Evolutionary conservation across 2,888 invertebrate species (phyloP).

Genomic region (Drosophila mimetica): DNA sequence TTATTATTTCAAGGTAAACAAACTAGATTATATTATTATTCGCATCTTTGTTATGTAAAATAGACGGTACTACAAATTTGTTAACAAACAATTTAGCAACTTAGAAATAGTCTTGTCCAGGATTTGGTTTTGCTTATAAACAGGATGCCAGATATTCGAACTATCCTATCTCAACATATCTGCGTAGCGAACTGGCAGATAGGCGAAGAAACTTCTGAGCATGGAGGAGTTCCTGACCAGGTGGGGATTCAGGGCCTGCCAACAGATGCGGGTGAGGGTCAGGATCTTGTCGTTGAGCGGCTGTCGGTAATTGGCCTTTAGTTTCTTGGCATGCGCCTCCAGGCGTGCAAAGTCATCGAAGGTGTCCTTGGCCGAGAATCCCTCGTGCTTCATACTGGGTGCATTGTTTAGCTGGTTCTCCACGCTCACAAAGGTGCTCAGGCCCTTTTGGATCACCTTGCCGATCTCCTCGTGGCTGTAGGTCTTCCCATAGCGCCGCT

Average conservation of each 20-base stretch:
- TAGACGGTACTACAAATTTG: not conserved
- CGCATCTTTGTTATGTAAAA: not conserved
- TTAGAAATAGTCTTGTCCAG: too few species aligned
- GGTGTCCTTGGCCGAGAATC: not conserved
- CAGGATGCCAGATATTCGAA: too few species aligned
- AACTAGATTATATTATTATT: not conserved
- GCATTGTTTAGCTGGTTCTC: not conserved
- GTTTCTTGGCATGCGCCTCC: not conserved
- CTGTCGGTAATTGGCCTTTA: constrained; percentile 1
- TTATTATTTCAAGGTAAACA: not conserved
- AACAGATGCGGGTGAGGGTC: constrained; percentile 3
- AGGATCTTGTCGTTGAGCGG: constrained; percentile 15
- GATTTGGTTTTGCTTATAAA: too few species aligned
- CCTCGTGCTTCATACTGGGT: not conserved
- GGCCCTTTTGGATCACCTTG: not conserved
- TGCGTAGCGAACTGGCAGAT: constrained; percentile 28
- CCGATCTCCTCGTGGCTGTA: constrained; percentile 44
- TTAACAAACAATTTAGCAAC: not conserved
- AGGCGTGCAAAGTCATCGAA: not conserved
- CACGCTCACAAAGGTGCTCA: not conserved
- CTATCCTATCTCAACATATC: constrained; percentile 14
- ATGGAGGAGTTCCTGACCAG: constrained; percentile 8
- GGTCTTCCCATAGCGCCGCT: constrained; percentile 53
- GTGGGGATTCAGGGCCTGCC: constrained; percentile 16
- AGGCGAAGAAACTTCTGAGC: constrained; percentile 26